A percentile compares a stretch with the other conserved stretches of the same genome.
phyloP scores from a whole-genome alignment of 2,888 invertebrate species.

The Spisula solida region DNA sequence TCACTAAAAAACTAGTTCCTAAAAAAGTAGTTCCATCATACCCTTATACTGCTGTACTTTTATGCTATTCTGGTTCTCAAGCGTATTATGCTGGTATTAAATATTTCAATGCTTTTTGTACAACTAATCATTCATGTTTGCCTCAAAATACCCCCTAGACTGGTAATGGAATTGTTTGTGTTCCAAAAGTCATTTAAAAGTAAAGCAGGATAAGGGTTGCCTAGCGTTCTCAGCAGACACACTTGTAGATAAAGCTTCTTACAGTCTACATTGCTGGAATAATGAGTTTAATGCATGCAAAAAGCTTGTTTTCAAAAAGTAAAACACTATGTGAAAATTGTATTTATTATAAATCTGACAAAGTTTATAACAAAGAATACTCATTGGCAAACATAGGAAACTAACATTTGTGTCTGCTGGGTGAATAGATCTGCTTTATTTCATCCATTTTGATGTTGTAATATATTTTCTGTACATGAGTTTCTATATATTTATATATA shows the following conservation, averaged over 20 bases:
- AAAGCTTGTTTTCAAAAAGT: background rate
- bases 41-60: conserved; percentile 5
- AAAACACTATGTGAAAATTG: background rate
- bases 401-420: background rate
- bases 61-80: background rate
- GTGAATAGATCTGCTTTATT: background rate
- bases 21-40: conserved; percentile 14
- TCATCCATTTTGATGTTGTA: conserved; percentile 5
- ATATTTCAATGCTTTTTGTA: background rate
- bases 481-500: too few species aligned
- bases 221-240: background rate
- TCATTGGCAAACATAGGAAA: background rate
- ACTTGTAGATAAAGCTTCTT: conserved; percentile 7
- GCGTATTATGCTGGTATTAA: background rate
- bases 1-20: conserved; percentile 50
- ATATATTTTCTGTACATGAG: background rate
- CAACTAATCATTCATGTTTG: background rate
- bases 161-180: conserved; percentile 7
- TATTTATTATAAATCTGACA: background rate
- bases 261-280: background rate
- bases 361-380: background rate
- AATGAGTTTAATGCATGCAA: background rate
- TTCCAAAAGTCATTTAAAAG: background rate
- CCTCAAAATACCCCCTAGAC: background rate
- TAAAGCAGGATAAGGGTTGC: background rate